Evolutionary conservation across 2,797 vertebrate genomes (phyloP).

Genomic region (Pachyuromys duprasi): DNA sequence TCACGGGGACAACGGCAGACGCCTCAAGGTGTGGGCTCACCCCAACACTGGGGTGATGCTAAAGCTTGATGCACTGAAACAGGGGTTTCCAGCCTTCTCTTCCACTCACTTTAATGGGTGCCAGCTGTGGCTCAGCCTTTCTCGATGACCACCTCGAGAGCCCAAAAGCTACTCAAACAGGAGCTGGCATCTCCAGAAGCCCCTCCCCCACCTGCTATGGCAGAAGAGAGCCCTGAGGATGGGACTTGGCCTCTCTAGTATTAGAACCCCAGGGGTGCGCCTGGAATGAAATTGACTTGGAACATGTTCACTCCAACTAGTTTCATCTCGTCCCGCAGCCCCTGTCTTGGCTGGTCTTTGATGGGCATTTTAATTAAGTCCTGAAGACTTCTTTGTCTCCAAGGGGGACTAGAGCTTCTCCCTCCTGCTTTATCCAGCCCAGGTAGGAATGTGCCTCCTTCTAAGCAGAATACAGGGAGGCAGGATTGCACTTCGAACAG

Average conservation of each 20-base stretch:
- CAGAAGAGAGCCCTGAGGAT: constrained; percentile 27
- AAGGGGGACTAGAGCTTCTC: background rate
- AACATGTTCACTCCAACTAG: constrained; percentile 57
- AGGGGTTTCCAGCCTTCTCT: background rate
- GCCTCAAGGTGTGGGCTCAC: background rate
- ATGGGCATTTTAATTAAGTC: constrained; percentile 79
- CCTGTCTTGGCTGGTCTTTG: constrained; percentile 60
- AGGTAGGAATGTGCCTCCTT: constrained; percentile 14
- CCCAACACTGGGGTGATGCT: background rate
- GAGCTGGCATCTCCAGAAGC: constrained; percentile 34
- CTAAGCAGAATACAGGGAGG: background rate
- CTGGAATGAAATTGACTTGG: constrained; percentile 63
- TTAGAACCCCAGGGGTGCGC: constrained; percentile 38
- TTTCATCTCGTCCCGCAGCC: constrained; percentile 65
- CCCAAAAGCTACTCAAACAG: background rate
- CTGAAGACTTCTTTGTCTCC: constrained; percentile 76
- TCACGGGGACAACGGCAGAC: background rate
- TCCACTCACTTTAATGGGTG: no score
- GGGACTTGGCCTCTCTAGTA: constrained; percentile 47
- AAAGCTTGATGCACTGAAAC: background rate
- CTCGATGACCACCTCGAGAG: background rate
- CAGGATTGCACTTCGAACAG: background rate
- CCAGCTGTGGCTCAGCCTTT: background rate
- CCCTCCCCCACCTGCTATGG: background rate
- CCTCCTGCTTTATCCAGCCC: background rate